Evolutionary conservation across 53 echinoderm and acorn worm species (phyloP).

Genomic region (Luidia sarsii): DNA sequence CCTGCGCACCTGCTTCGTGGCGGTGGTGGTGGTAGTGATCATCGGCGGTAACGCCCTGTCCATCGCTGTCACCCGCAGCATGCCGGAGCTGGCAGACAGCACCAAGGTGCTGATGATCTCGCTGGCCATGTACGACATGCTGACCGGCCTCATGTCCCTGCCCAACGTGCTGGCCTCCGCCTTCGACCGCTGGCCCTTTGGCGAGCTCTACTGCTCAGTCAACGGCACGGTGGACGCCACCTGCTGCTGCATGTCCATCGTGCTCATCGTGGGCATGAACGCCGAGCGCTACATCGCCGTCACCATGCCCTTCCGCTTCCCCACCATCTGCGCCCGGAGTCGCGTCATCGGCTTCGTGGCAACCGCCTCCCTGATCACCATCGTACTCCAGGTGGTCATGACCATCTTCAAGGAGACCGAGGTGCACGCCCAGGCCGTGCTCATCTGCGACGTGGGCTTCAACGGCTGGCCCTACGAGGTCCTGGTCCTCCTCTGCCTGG

Average conservation of each 20-base stretch:
- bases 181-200: conserved; percentile 14
- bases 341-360: neutral
- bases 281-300: conserved; percentile 43
- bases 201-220: conserved; percentile 25
- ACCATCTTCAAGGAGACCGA: neutral
- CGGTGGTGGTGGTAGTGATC: conserved; percentile 18
- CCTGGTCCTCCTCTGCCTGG: neutral
- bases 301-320: conserved; percentile 37
- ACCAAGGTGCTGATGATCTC: conserved; percentile 42
- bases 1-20: conserved; percentile 32
- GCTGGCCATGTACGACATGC: conserved; percentile 11
- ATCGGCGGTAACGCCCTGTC: conserved; percentile 32
- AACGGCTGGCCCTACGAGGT: conserved; percentile 17
- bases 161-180: conserved; percentile 32
- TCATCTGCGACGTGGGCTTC: conserved; percentile 28
- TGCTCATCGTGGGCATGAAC: conserved; percentile 34
- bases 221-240: conserved; percentile 31
- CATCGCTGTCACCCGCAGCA: conserved; percentile 41
- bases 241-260: conserved; percentile 38
- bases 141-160: conserved; percentile 17
- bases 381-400: conserved; percentile 11
- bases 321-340: neutral
- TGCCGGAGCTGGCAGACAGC: conserved; percentile 37
- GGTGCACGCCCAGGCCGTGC: neutral
- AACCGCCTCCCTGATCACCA: neutral